These are phyloP conservation scores for Umimayanthus chanpuru DNA, from an alignment of 92 coral and sea anemone species.

Conservation along the genomic window DNA sequence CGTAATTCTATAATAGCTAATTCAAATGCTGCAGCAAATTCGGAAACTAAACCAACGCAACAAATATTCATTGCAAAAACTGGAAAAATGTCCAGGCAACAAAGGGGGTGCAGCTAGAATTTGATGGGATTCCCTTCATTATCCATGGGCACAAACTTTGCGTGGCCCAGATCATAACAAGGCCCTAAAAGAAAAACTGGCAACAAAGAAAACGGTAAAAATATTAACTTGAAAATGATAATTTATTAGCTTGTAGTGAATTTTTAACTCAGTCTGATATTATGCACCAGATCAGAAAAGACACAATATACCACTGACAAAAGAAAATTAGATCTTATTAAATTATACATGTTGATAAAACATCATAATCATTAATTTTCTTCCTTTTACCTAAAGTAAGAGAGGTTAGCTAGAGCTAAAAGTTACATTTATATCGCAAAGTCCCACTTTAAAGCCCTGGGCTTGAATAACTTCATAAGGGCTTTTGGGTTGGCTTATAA, in stretches of 20 bases:
- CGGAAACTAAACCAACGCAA: background rate
- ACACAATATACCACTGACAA: background rate
- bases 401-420: no score
- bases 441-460: no score
- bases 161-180: slow-evolving; percentile 62
- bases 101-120: slow-evolving; percentile 46
- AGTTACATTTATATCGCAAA: no score
- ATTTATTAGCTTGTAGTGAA: background rate
- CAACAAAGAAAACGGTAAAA: slow-evolving; percentile 41
- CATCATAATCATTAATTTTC: background rate
- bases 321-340: background rate
- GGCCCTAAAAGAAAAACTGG: slow-evolving; percentile 54
- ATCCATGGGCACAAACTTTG: slow-evolving; percentile 47
- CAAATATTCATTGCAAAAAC: background rate
- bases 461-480: no score
- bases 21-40: background rate
- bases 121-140: slow-evolving; percentile 61
- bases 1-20: background rate
- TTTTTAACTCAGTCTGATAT: background rate
- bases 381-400: no score
- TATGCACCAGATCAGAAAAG: background rate
- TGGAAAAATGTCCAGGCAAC: slow-evolving; percentile 60
- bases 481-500: no score
- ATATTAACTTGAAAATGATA: background rate
- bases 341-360: background rate